Base-by-base conservation (phyloP, 1,140 invertebrate genomes). In the Sesamia nonagrioides region DNA sequence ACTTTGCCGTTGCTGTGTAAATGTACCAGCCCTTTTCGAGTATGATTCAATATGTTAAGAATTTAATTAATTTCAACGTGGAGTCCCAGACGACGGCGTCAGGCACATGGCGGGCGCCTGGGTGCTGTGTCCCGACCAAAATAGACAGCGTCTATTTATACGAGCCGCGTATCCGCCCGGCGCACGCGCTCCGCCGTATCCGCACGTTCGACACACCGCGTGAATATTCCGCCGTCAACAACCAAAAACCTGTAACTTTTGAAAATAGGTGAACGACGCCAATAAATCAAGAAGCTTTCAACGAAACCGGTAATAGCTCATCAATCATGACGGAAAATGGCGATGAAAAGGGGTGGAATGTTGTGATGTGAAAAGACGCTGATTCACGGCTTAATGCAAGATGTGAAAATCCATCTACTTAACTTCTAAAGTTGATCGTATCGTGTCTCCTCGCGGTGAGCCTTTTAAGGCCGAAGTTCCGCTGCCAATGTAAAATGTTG, bases 71-170 rank as follows among this genome's bases (percentile, higher is more conserved):
- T 88, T 84, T 85, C 63, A 84, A 84, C 74, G 82, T 75, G 74
- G 79, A 82, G 82, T 87, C 84, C 85, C 90, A 92, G 92, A 91
- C 91, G 79, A 83, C 82, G 82, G 50, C 77, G 86, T 82, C 83
- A 80, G 89, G 91, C 90, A 92, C 89, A 92, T 91, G 89, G 87
- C 89, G 82, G 85, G 84, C 81, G 86, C 88, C 81, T 89, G 87
- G 87, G 81, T 85, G 88, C 89, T 87, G 81, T 82, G 84, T 85
- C 84, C 84, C 78, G 85, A 89, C 90, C 54, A 85, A 94, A 94
- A 94, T 94, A 94, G 91, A 91, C 84, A 74, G 82, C 84, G 79
- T 85, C 90, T 94, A 94, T 93, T 93, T 92, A 92, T 94, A 94
- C 78, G 79, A 68, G 72, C 72, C 81, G 84, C 87, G 91, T 92